phyloP scores from a whole-genome alignment of 2,797 vertebrate genomes.

The Salmo trutta region DNA sequence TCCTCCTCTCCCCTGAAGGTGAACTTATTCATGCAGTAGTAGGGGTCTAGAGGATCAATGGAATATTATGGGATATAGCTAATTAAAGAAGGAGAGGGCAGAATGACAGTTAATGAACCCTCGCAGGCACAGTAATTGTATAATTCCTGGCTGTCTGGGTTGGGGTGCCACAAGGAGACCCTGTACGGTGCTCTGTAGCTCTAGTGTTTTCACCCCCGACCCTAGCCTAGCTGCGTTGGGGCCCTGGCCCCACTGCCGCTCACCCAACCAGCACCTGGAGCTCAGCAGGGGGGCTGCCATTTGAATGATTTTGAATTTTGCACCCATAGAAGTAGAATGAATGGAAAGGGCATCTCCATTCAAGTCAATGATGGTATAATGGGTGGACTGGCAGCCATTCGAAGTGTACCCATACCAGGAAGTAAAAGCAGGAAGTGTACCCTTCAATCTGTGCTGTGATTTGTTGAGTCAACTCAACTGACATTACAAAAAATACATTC shows the following conservation, averaged over 20 bases:
- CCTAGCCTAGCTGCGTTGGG: background rate
- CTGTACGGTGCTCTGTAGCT: conserved; percentile 1
- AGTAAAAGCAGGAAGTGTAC: too few species aligned
- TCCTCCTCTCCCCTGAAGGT: conserved; percentile 31
- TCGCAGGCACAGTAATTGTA: conserved; percentile 17
- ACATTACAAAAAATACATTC: too few species aligned
- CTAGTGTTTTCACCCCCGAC: background rate
- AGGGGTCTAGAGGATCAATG: conserved; percentile 41
- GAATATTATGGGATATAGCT: conserved; percentile 47
- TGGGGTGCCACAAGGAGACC: background rate
- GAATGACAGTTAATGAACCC: conserved; percentile 66
- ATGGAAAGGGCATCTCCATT: too few species aligned
- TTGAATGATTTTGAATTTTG: background rate
- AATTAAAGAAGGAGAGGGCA: conserved; percentile 48
- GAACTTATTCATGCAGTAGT: conserved; percentile 34
- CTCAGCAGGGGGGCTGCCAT: background rate
- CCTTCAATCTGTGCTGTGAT: too few species aligned
- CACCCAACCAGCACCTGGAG: background rate
- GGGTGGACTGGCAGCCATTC: too few species aligned
- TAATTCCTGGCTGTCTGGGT: conserved; percentile 1
- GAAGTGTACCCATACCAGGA: too few species aligned
- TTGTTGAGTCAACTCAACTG: too few species aligned
- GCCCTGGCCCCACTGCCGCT: background rate
- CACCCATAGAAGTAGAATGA: too few species aligned
- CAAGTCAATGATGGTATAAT: too few species aligned